These are phyloP conservation scores for Meloidogyne hapla DNA, from an alignment of 1,140 invertebrate genomes.

Conservation along the genomic window DNA sequence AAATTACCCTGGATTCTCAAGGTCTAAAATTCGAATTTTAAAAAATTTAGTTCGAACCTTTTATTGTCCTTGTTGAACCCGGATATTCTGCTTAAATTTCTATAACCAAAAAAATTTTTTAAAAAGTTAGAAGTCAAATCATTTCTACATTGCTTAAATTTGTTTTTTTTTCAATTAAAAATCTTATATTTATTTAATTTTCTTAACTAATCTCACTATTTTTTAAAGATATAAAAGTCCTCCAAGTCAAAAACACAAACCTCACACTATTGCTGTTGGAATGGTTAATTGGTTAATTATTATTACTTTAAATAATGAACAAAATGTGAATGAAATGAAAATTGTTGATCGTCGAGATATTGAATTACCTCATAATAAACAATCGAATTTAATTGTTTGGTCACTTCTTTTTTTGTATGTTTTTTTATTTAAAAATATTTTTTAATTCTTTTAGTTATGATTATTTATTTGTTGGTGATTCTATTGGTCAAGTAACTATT, in stretches of 20 bases:
- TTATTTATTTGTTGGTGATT: conserved; percentile 49
- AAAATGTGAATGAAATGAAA: conserved; percentile 24
- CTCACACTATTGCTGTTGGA: conserved; percentile 30
- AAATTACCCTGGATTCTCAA: no score
- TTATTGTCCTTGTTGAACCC: no score
- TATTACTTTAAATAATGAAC: conserved; percentile 1
- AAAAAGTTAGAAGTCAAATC: no score
- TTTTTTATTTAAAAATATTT: neutral
- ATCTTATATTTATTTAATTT: no score
- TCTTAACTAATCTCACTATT: neutral
- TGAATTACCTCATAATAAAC: conserved; percentile 24
- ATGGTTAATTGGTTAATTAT: conserved; percentile 28
- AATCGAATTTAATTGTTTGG: conserved; percentile 41
- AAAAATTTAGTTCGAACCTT: no score
- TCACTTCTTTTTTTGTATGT: conserved; percentile 47
- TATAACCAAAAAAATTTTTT: no score
- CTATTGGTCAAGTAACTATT: conserved; percentile 41
- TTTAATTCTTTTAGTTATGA: conserved; percentile 41
- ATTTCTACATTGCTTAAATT: no score
- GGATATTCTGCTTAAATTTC: no score
- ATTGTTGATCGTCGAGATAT: conserved; percentile 26
- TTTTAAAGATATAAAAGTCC: neutral
- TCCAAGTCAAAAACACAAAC: neutral
- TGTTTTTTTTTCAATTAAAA: no score
- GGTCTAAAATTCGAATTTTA: no score